These are phyloP conservation scores for Parazoanthus atlanticus DNA, from an alignment of 92 coral and sea anemone genomes.

Conservation along the genomic window DNA sequence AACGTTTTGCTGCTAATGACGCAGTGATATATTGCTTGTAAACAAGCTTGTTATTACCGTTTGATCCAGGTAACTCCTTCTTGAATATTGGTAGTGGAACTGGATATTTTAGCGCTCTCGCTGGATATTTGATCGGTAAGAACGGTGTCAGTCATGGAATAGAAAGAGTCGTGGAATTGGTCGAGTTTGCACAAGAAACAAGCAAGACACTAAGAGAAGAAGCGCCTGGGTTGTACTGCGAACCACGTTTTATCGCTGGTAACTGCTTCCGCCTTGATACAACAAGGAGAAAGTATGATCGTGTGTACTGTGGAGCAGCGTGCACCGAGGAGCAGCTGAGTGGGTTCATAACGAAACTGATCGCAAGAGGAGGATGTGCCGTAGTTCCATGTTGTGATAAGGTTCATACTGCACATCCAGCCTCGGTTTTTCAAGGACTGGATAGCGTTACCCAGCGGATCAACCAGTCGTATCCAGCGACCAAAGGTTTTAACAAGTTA, in stretches of 20 bases:
- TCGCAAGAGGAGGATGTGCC: constrained; percentile 22
- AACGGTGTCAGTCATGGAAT: constrained; percentile 26
- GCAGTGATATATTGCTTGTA: background rate
- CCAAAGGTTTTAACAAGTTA: too few species aligned
- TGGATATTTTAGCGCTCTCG: constrained; percentile 4
- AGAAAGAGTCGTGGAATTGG: background rate
- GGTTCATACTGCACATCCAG: background rate
- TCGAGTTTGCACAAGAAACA: constrained; percentile 11
- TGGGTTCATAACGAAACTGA: background rate
- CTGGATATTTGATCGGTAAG: constrained; percentile 9
- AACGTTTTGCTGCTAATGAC: background rate
- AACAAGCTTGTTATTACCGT: background rate
- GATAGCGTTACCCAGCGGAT: background rate
- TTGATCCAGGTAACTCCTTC: constrained; percentile 5
- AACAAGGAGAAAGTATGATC: constrained; percentile 4
- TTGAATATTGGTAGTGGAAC: constrained; percentile 18
- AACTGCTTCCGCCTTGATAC: constrained; percentile 26
- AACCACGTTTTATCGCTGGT: constrained; percentile 8
- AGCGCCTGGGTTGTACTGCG: background rate
- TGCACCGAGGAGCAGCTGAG: constrained; percentile 29
- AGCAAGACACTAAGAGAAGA: constrained; percentile 1
- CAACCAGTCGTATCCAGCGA: background rate
- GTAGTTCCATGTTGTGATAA: constrained; percentile 32
- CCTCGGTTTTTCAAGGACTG: background rate
- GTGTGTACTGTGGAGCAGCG: constrained; percentile 25